Percentiles rank a stretch among this genome's conserved stretches.
These are phyloP conservation scores for Perizoma flavofasciatum DNA, from an alignment of 2,888 invertebrate genomes.

Conservation along the genomic window DNA sequence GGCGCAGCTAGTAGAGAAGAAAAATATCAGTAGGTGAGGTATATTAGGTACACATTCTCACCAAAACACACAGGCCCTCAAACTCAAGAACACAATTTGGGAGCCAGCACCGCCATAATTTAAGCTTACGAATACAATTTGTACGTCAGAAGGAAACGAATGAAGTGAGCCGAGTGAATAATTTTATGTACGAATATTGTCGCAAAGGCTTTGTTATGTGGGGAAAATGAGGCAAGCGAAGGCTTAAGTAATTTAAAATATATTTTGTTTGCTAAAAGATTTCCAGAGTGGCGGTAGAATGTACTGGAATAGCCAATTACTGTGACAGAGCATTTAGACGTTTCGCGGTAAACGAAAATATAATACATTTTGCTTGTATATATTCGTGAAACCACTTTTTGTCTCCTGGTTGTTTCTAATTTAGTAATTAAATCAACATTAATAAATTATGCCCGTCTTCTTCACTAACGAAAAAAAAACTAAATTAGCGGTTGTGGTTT, in stretches of 20 bases:
- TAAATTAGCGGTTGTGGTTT: too few relatives aligned
- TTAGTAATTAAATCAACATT: too few relatives aligned
- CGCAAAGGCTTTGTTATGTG: constrained; percentile 48
- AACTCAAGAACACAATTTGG: constrained; percentile 47
- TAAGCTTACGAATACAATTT: constrained; percentile 72
- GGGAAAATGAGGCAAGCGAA: constrained; percentile 24
- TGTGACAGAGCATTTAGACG: constrained; percentile 8
- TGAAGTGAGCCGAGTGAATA: constrained; percentile 68
- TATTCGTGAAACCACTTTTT: not conserved
- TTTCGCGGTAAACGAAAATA: not conserved
- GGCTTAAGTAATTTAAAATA: constrained; percentile 32
- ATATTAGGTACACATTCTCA: constrained; percentile 6
- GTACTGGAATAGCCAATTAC: constrained; percentile 22
- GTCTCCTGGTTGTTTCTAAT: not conserved
- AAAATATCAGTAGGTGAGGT: too few relatives aligned
- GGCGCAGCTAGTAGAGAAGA: too few relatives aligned
- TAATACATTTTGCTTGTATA: not conserved
- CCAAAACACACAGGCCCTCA: constrained; percentile 21
- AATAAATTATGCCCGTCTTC: too few relatives aligned
- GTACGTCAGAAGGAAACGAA: constrained; percentile 65
- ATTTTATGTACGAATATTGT: constrained; percentile 54
- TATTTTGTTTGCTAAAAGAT: constrained; percentile 25
- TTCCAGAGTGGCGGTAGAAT: constrained; percentile 15
- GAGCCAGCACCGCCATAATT: constrained; percentile 62
- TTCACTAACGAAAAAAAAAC: too few relatives aligned